Percentiles rank a stretch among this genome's conserved stretches.
phyloP scores from a whole-genome alignment of 2,888 invertebrate genomes.

The Hypselothyrea guttata region DNA sequence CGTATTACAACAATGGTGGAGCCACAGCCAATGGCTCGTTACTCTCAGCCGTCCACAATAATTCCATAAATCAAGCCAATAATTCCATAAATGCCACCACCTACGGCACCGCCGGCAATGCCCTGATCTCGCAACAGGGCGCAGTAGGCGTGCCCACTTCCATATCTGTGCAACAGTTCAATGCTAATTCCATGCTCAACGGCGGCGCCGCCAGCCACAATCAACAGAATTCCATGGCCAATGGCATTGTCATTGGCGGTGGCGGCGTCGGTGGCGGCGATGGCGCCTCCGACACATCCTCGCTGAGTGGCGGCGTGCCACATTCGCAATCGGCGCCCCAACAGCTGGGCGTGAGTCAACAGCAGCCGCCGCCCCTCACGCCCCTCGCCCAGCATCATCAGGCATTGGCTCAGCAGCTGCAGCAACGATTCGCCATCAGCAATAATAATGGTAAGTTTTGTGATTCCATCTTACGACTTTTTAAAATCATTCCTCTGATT shows the following conservation, averaged over 20 bases:
- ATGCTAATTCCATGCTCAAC: constrained; percentile 74
- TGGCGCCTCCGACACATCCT: constrained; percentile 74
- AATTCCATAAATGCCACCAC: constrained; percentile 79
- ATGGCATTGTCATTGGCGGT: constrained; percentile 41
- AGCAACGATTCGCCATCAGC: constrained; percentile 84
- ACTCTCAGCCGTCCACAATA: constrained; percentile 81
- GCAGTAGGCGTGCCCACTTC: constrained; percentile 78
- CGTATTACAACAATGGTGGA: constrained; percentile 78
- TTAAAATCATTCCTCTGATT: too few relatives aligned
- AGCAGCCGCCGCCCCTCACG: constrained; percentile 78
- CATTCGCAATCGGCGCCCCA: constrained; percentile 82
- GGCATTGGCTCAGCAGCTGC: constrained; percentile 85
- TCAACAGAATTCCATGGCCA: constrained; percentile 70
- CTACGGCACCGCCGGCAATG: constrained; percentile 73
- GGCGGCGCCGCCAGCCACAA: constrained; percentile 56
- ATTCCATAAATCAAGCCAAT: constrained; percentile 78
- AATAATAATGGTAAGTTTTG: constrained; percentile 82
- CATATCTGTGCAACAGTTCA: constrained; percentile 82
- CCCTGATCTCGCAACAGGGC: constrained; percentile 64
- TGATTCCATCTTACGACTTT: too few relatives aligned
- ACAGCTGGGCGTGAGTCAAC: constrained; percentile 78
- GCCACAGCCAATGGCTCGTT: constrained; percentile 80
- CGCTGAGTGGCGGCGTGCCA: constrained; percentile 79
- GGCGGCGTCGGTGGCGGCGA: constrained; percentile 55
- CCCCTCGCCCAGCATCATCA: constrained; percentile 85